Conservation (phyloP, 1,140 invertebrate species). For the Caenorhabditis brenneri region DNA sequence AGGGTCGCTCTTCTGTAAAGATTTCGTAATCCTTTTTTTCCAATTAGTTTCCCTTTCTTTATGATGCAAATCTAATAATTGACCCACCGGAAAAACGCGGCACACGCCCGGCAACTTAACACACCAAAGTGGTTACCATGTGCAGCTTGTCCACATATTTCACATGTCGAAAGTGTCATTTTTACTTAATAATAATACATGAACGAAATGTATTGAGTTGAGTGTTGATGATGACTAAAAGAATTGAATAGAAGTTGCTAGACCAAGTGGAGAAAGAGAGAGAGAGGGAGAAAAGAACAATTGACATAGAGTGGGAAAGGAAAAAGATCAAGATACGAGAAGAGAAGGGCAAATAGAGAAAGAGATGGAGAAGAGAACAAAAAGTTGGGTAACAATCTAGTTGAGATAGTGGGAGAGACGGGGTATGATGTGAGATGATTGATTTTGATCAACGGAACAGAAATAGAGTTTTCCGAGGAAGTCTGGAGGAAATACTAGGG, state of each 20-base stretch:
- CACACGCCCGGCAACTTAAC: not conserved
- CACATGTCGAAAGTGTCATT: not conserved
- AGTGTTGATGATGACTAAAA: not conserved
- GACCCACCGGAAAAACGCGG: slow-evolving; percentile 1
- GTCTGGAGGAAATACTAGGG: no score
- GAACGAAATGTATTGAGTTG: not conserved
- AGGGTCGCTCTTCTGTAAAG: slow-evolving; percentile 2
- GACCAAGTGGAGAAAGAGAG: not conserved
- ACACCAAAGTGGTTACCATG: slow-evolving; percentile 25
- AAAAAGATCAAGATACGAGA: not conserved
- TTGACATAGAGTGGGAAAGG: not conserved
- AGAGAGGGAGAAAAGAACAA: not conserved
- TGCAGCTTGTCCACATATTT: slow-evolving; percentile 1
- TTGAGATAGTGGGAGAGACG: not conserved
- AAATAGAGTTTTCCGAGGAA: no score
- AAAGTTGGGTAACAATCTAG: no score
- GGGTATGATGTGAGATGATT: not conserved
- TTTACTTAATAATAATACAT: not conserved
- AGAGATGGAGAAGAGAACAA: not conserved
- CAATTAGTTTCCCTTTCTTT: no score
- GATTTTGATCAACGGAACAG: not conserved
- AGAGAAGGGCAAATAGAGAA: not conserved
- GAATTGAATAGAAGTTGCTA: not conserved
- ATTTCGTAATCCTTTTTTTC: not conserved
- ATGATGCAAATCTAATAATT: not conserved